phyloP scores from a whole-genome alignment of 2,113 vertebrate genomes.

The Alethe castanea region DNA sequence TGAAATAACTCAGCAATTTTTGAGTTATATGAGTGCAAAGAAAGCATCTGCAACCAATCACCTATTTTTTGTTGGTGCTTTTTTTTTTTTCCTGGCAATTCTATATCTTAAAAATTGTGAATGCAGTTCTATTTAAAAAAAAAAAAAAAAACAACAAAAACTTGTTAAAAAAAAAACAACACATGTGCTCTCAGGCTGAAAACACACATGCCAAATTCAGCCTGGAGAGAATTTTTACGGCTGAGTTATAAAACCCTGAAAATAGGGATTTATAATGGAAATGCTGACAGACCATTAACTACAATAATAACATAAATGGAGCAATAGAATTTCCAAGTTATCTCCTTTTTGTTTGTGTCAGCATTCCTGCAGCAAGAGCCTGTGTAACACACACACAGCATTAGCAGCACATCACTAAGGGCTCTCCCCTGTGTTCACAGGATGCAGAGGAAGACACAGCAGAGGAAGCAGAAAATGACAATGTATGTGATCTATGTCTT shows the following conservation, averaged over 20 bases:
- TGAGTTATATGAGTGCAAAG: conserved; percentile 71
- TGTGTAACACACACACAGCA: background rate
- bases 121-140: conserved; percentile 11
- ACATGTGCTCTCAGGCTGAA: conserved; percentile 72
- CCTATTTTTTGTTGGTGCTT: conserved; percentile 25
- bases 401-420: background rate
- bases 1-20: conserved; percentile 77
- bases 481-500: accelerated
- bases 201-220: conserved; percentile 72
- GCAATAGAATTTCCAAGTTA: conserved; percentile 66
- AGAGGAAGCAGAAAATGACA: background rate
- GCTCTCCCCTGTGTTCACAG: accelerated
- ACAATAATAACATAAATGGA: conserved; percentile 62
- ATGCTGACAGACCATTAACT: conserved; percentile 75
- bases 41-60: conserved; percentile 78
- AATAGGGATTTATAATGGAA: conserved; percentile 72
- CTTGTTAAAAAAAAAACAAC: conserved; percentile 66
- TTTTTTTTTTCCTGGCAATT: conserved; percentile 43
- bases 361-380: conserved; percentile 48
- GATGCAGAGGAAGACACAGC: background rate
- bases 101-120: conserved; percentile 68
- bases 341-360: conserved; percentile 70
- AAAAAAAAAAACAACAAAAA: background rate
- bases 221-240: conserved; percentile 71
- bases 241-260: conserved; percentile 69